Evolutionary conservation across 2,113 vertebrate species (phyloP).

Genomic region (Anthoscopus minutus): DNA sequence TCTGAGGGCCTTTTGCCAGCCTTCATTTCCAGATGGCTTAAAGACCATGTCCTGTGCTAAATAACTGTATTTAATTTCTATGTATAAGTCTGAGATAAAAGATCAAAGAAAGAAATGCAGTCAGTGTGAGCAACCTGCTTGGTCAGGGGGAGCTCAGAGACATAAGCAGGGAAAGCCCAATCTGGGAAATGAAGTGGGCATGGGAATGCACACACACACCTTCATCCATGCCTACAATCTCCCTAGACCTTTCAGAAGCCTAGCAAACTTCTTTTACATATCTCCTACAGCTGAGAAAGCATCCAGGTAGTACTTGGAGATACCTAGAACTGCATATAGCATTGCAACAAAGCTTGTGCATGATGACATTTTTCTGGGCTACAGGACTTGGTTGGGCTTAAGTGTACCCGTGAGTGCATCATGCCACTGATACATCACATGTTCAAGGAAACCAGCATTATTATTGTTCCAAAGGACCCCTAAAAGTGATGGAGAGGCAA

Average conservation of each 20-base stretch:
- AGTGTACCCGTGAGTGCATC: background rate
- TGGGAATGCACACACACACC: too few species aligned
- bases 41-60: background rate
- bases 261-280: background rate
- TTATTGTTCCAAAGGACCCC: background rate
- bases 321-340: background rate
- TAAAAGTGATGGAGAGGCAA: background rate
- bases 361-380: background rate
- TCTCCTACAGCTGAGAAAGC: background rate
- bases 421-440: background rate
- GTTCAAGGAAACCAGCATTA: background rate
- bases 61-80: background rate
- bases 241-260: background rate
- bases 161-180: background rate
- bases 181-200: background rate
- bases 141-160: background rate
- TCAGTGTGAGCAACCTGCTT: background rate
- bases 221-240: rapidly evolving
- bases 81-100: background rate
- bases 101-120: background rate
- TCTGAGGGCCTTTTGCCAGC: background rate
- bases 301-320: background rate
- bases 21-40: background rate
- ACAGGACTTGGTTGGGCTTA: rapidly evolving
- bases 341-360: background rate